phyloP scores from a whole-genome alignment of 2,113 vertebrate species.

The Stigmatopora nigra region DNA sequence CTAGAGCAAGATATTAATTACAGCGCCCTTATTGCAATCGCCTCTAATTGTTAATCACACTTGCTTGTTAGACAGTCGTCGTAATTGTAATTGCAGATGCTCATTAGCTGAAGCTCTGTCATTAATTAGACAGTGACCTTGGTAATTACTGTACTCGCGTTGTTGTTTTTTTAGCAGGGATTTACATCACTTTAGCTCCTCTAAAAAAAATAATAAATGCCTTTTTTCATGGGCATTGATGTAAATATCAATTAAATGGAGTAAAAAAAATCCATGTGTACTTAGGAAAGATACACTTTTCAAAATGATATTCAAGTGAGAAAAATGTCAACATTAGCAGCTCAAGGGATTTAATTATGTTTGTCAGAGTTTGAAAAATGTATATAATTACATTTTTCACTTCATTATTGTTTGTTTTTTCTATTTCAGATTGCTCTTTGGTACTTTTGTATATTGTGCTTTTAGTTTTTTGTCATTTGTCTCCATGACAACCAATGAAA shows the following conservation, averaged over 20 bases:
- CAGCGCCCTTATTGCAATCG: slow-evolving; percentile 53
- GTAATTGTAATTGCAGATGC: slow-evolving; percentile 59
- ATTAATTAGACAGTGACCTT: slow-evolving; percentile 59
- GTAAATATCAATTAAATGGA: not conserved
- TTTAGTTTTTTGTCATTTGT: too few relatives aligned
- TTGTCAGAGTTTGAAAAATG: too few relatives aligned
- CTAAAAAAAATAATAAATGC: not conserved
- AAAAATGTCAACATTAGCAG: too few relatives aligned
- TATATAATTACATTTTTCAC: too few relatives aligned
- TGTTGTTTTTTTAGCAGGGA: slow-evolving; percentile 7
- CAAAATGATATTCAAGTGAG: not conserved
- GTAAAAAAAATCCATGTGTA: not conserved
- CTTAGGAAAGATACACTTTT: not conserved
- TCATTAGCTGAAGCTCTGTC: slow-evolving; percentile 45
- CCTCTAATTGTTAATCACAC: slow-evolving; percentile 62
- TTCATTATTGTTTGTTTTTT: too few relatives aligned
- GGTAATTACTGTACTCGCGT: slow-evolving; percentile 46
- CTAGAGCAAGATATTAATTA: slow-evolving; percentile 58
- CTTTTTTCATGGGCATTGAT: not conserved
- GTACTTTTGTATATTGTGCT: too few relatives aligned
- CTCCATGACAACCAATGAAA: too few relatives aligned
- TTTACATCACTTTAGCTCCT: slow-evolving; percentile 14
- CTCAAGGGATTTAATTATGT: too few relatives aligned
- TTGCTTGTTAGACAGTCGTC: slow-evolving; percentile 52
- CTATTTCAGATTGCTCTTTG: too few relatives aligned